These are phyloP conservation scores for Dryas iulia DNA, from an alignment of 1,140 invertebrate genomes.

Conservation along the genomic window DNA sequence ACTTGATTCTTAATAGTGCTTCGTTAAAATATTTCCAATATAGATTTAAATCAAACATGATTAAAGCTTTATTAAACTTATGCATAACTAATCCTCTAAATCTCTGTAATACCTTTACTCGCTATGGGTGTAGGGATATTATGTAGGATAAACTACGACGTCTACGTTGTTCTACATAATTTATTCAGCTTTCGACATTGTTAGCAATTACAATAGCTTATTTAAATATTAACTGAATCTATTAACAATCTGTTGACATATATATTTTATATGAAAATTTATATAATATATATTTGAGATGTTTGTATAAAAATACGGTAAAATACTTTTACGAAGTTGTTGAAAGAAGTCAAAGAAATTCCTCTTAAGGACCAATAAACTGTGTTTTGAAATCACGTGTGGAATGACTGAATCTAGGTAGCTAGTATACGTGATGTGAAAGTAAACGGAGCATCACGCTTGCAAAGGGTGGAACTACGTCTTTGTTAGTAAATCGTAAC, in stretches of 20 bases:
- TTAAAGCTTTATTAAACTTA: neutral
- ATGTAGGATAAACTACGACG: neutral
- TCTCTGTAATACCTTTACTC: neutral
- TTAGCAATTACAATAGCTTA: neutral
- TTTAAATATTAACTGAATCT: neutral
- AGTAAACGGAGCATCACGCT: constrained; percentile 21
- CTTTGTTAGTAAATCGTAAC: constrained; percentile 14
- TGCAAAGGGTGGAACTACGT: constrained; percentile 20
- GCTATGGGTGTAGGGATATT: neutral
- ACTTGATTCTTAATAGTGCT: no score
- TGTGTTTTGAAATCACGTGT: neutral
- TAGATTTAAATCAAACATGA: neutral
- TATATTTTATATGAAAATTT: neutral
- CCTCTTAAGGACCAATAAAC: neutral
- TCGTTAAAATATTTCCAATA: no score
- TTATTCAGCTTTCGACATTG: neutral
- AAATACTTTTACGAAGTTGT: neutral
- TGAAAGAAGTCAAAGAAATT: neutral
- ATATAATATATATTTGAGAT: no score
- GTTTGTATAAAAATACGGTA: no score
- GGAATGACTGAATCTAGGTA: neutral
- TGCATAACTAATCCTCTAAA: neutral
- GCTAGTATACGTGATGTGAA: constrained; percentile 30
- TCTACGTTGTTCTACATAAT: neutral
- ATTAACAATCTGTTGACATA: neutral